These are phyloP conservation scores for Lordiphosa andalusiaca DNA, from an alignment of 2,888 invertebrate species.

Conservation along the genomic window DNA sequence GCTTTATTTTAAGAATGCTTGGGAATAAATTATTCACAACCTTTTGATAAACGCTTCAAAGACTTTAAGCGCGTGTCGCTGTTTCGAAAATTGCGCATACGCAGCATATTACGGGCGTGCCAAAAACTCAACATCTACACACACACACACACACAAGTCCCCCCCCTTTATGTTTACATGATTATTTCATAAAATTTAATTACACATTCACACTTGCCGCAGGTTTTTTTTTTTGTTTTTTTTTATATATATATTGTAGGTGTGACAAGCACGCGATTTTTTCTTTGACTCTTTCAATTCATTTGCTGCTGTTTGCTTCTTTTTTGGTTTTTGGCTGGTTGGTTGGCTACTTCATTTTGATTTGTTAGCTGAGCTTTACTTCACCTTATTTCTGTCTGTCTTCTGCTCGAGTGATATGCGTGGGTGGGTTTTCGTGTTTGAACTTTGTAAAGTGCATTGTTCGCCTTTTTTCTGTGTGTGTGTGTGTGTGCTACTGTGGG, in stretches of 20 bases:
- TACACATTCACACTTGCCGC: slow-evolving; percentile 65
- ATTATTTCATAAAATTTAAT: slow-evolving; percentile 71
- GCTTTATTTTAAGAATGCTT: neutral
- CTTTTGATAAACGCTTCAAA: neutral
- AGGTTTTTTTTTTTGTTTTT: slow-evolving; percentile 10
- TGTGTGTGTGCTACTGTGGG: slow-evolving; percentile 14
- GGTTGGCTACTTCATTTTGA: slow-evolving; percentile 31
- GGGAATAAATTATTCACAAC: neutral
- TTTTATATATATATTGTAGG: slow-evolving; percentile 32
- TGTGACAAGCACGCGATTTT: slow-evolving; percentile 38
- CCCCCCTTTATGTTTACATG: slow-evolving; percentile 29
- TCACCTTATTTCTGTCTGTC: slow-evolving; percentile 4
- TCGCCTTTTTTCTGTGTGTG: slow-evolving; percentile 15
- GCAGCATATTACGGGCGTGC: slow-evolving; percentile 9
- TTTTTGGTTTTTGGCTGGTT: slow-evolving; percentile 19
- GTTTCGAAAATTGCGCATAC: slow-evolving; percentile 10
- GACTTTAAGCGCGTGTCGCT: slow-evolving; percentile 5
- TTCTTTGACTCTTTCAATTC: neutral
- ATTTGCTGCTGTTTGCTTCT: slow-evolving; percentile 9
- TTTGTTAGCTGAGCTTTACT: slow-evolving; percentile 37
- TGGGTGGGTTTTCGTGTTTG: slow-evolving; percentile 23
- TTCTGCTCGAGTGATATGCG: slow-evolving; percentile 23
- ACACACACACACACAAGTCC: neutral
- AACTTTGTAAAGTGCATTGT: slow-evolving; percentile 19
- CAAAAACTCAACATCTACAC: neutral